phyloP scores from a whole-genome alignment of 2,797 vertebrate species.

The Acanthornis magna region DNA sequence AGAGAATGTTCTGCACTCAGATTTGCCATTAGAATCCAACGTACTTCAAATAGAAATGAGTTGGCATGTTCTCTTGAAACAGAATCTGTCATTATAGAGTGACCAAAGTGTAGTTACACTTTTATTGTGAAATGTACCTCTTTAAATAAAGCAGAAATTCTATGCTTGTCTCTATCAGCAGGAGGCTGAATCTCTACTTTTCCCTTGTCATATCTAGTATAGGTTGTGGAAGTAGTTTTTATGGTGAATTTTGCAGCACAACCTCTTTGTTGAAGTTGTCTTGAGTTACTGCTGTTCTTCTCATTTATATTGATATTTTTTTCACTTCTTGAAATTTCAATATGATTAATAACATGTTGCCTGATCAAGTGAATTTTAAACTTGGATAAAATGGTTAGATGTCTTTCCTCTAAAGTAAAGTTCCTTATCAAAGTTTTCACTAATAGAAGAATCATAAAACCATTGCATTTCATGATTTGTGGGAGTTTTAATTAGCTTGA shows the following conservation, averaged over 20 bases:
- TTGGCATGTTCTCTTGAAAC: not conserved
- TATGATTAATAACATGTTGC: not conserved
- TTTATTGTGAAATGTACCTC: not conserved
- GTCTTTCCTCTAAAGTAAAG: not conserved
- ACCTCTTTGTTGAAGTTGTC: not conserved
- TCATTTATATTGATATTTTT: not conserved
- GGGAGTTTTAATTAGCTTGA: not conserved
- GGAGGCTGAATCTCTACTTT: not conserved
- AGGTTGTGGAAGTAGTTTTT: not conserved
- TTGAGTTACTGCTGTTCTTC: not conserved
- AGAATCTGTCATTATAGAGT: not conserved
- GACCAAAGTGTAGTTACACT: not conserved
- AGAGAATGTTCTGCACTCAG: slow-evolving; percentile 4
- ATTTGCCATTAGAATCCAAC: not conserved
- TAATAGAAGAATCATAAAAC: not conserved
- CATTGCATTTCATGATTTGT: not conserved
- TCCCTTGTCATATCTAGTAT: not conserved
- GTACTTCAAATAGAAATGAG: not conserved
- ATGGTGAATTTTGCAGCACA: not conserved
- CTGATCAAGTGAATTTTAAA: not conserved
- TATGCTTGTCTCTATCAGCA: not conserved
- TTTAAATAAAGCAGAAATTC: not conserved
- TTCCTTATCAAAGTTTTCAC: not conserved
- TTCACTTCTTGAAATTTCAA: not conserved
- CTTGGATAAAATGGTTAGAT: not conserved